Evolutionary conservation across 2,113 vertebrate species (phyloP), one percentile per base, ranked within the genome.

Genomic region (Perca fluviatilis): DNA sequence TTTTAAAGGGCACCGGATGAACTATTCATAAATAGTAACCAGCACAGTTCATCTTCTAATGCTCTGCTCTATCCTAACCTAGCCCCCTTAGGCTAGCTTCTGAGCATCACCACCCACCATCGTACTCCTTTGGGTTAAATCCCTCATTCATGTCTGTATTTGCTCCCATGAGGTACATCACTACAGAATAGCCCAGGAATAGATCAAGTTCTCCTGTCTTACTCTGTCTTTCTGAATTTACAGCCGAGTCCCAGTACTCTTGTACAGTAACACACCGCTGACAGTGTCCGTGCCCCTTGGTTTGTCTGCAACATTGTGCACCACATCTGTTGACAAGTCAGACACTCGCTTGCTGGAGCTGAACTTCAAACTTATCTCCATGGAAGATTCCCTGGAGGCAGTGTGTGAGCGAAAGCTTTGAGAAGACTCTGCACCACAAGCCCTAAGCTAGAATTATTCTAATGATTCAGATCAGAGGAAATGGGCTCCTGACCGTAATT

Each of bases 1-100:
- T 91, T 94, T 93, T 91, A 91, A 95, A 94, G 92, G 86, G 75
- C 89, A 79, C 54, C 47, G 74, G 84, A 88, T 94, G 87, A 92
- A 92, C 86, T 88, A 90, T 93, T 94, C 93, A 93, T 87, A 91
- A 92, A 88, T 87, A 84, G 82, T 85, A 92, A 91, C 82, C 66
- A 66, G 73, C 77, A 56, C 72, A 75, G 88, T 87, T 91, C 75
- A 82, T 80, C 75, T 79, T 89, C 71, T 79, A 87, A 88, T 82
- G 77, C 74, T 46, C 83, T 62, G 69, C 64, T 79, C 67, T 81
- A 79, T 75, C 86, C 82, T 87, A 62, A 69, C 85, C 80, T 74
- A 43, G 14, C 57, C 71, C 77, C 56, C 33, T 66, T 78, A 61
- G 60, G 33, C 66, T 53, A 27, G 60, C 72, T 77, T 68, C 49